Conservation (phyloP, 64 coral and sea anemone genomes). For the Pocillopora verrucosa region DNA sequence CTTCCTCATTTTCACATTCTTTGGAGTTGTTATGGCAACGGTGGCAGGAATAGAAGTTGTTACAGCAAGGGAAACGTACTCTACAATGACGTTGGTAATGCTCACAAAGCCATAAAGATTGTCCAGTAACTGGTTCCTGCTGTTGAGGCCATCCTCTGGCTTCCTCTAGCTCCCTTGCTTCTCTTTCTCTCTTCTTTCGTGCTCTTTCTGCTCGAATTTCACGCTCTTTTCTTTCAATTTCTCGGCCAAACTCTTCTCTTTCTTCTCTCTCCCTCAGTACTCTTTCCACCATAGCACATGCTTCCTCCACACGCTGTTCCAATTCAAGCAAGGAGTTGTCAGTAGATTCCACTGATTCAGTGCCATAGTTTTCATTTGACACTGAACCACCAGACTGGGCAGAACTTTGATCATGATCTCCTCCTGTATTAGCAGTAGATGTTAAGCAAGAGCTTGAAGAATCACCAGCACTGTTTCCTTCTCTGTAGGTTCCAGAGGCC, state of each 20-base stretch:
- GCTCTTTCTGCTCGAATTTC: slow-evolving; percentile 3
- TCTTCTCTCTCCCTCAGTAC: slow-evolving; percentile 1
- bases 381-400: neutral
- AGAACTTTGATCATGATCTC: neutral
- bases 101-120: slow-evolving; percentile 18
- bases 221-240: slow-evolving; percentile 19
- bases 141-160: neutral
- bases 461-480: too few relatives aligned
- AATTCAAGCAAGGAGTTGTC: neutral
- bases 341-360: neutral
- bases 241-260: slow-evolving; percentile 6
- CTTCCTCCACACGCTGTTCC: neutral
- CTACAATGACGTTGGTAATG: slow-evolving; percentile 59
- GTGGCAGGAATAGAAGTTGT: slow-evolving; percentile 57
- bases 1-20: slow-evolving; percentile 5
- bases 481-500: too few relatives aligned
- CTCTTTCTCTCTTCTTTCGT: neutral
- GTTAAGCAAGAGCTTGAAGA: too few relatives aligned
- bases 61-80: slow-evolving; percentile 64
- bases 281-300: neutral
- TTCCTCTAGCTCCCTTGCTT: slow-evolving; percentile 9
- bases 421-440: too few relatives aligned
- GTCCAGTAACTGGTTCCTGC: neutral
- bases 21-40: slow-evolving; percentile 62
- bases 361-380: neutral